Evolutionary conservation across 2,888 invertebrate species (phyloP).

Genomic region (Smittia sp.): DNA sequence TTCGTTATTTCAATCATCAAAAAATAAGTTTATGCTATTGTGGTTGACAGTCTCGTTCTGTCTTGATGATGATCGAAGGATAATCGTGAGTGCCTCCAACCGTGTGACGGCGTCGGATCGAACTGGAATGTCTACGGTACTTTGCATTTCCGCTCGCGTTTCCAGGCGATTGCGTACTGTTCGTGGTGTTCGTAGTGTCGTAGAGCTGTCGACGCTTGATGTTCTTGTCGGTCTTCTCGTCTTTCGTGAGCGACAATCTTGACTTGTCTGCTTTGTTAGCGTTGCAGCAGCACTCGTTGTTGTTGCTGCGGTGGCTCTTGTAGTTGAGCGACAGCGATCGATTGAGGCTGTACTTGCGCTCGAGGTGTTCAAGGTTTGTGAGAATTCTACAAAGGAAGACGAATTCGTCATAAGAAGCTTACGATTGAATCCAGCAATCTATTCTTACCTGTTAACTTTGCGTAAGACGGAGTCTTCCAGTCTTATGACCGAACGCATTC

Average conservation of each 20-base stretch:
- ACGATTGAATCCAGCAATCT: neutral
- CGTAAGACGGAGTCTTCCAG: constrained; percentile 33
- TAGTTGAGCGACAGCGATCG: constrained; percentile 43
- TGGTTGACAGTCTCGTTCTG: constrained; percentile 29
- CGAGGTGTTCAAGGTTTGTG: constrained; percentile 42
- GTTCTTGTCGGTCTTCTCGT: constrained; percentile 76
- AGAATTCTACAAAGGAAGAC: too few relatives aligned
- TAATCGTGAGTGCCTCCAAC: constrained; percentile 90
- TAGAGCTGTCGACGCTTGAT: constrained; percentile 66
- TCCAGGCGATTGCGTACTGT: constrained; percentile 18
- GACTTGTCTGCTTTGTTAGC: constrained; percentile 45
- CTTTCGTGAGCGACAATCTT: constrained; percentile 59
- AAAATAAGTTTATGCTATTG: neutral
- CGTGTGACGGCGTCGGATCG: constrained; percentile 85
- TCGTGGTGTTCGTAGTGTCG: constrained; percentile 44
- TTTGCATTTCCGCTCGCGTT: constrained; percentile 46
- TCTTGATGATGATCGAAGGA: constrained; percentile 43
- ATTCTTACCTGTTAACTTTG: constrained; percentile 37
- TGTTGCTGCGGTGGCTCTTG: constrained; percentile 42
- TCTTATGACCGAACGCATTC: constrained; percentile 29
- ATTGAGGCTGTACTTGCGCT: constrained; percentile 43
- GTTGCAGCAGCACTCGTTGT: constrained; percentile 44
- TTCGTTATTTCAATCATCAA: neutral
- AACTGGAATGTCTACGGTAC: constrained; percentile 36
- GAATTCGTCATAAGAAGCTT: neutral